Percentiles rank a stretch among this genome's conserved stretches.
Evolutionary conservation across 2,888 invertebrate species (phyloP).

Genomic region (Scotopteryx bipunctaria): DNA sequence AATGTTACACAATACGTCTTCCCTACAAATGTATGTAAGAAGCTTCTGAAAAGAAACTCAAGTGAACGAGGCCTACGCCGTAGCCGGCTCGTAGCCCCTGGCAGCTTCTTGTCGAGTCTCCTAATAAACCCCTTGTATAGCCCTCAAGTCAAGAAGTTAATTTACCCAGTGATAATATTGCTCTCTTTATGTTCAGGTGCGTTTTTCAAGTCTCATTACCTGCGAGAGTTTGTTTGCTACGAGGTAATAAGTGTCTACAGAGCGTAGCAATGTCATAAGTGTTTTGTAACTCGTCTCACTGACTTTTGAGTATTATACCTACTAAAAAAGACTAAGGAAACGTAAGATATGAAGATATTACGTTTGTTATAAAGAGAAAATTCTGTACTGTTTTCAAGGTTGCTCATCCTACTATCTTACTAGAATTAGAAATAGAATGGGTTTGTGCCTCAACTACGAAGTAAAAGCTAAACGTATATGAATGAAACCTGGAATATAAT

Average conservation of each 20-base stretch:
- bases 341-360: no score
- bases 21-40: slow-evolving; percentile 9
- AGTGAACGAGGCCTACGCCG: slow-evolving; percentile 24
- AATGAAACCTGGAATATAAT: no score
- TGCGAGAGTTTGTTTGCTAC: slow-evolving; percentile 37
- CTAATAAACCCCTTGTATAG: slow-evolving; percentile 51
- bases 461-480: no score
- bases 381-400: no score
- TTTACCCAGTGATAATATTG: slow-evolving; percentile 52
- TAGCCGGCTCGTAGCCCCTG: slow-evolving; percentile 28
- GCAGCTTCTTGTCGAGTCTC: slow-evolving; percentile 32
- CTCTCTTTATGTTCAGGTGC: slow-evolving; percentile 45
- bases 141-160: slow-evolving; percentile 49
- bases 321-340: no score
- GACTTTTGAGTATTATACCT: not conserved
- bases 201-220: slow-evolving; percentile 48
- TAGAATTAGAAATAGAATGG: no score
- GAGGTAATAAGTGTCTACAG: slow-evolving; percentile 36
- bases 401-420: no score
- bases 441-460: no score
- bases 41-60: slow-evolving; percentile 25
- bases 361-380: no score
- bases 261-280: slow-evolving; percentile 22
- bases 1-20: slow-evolving; percentile 1
- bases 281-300: not conserved